Base-by-base conservation (phyloP, 2,797 vertebrate species). In the Sparus aurata region DNA sequence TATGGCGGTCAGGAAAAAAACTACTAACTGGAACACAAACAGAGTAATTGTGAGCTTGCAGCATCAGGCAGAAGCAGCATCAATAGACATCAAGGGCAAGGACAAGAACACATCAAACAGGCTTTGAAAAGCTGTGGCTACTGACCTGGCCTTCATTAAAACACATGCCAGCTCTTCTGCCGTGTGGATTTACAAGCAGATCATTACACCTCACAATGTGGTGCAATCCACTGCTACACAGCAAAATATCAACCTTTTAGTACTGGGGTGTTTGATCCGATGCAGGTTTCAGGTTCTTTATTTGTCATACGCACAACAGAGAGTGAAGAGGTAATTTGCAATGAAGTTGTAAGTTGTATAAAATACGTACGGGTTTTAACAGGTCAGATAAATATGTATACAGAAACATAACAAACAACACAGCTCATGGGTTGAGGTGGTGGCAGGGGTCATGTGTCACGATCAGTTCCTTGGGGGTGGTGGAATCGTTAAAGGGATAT, bases 41-140 rank as follows among this genome's bases (percentile, higher is more conserved):
- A 38, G 30, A 18, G 13, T n/a, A 54, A 77, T 61, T 30, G 23
- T 49, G 18, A 45, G 46, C 11, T 59, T 16, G 27, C 41, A 68
- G 34, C 30, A 17, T 54, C 30, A 38, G 25, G 25, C 74, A 53
- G 62, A 13, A 57, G 20, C 10, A 8, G 20, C 38, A 41, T 63
- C 38, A 53, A n/a, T 30, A 16, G 22, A 61, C 66, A 70, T 69
- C 59, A 62, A 80, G 55, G 53, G 34, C 38, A 25, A 57, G 34
- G 46, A 58, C 13, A 16, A 66, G 73, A 73, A 34, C 41, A 75
- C 68, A 76, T 82, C 84, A 82, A 69, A 76, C 43, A 18, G 54
- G 60, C 64, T 85, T 75, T 79, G 69, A 82, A 83, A 65, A 66
- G 17, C 23, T 45, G 23, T 1, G 25, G 17, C 27, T n/a, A 17